Percentiles rank a stretch among this genome's conserved stretches.
phyloP scores from a whole-genome alignment of 2,797 vertebrate species.

The Alfaro cultratus region DNA sequence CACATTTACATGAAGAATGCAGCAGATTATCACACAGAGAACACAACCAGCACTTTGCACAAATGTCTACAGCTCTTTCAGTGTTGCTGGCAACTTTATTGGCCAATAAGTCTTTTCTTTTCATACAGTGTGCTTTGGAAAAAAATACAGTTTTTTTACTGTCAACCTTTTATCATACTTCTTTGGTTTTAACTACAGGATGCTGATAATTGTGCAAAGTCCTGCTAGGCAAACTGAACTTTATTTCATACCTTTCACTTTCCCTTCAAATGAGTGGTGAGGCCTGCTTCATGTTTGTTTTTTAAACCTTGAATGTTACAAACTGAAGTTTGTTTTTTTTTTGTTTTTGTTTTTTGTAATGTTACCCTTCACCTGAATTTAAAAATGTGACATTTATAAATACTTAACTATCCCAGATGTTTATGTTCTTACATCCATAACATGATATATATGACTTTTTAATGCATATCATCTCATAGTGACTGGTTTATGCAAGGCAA shows the following conservation, averaged over 20 bases:
- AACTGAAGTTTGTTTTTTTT: neutral
- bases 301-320: neutral
- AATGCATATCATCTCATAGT: slow-evolving; percentile 22
- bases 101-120: neutral
- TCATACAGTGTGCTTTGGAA: neutral
- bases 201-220: neutral
- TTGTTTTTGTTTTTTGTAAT: neutral
- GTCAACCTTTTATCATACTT: neutral
- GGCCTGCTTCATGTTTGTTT: neutral
- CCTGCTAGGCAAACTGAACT: neutral
- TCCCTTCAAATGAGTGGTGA: neutral
- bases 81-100: neutral
- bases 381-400: slow-evolving; percentile 22
- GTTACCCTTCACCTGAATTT: neutral
- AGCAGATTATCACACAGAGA: neutral
- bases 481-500: slow-evolving; percentile 39
- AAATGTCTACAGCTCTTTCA: neutral
- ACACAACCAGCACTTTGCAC: neutral
- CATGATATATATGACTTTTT: slow-evolving; percentile 13
- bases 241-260: neutral
- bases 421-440: slow-evolving; percentile 17
- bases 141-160: neutral
- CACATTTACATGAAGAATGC: neutral
- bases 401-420: slow-evolving; percentile 17
- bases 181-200: neutral